phyloP scores from a whole-genome alignment of 2,797 vertebrate species.

The Pseudochirops corinnae region DNA sequence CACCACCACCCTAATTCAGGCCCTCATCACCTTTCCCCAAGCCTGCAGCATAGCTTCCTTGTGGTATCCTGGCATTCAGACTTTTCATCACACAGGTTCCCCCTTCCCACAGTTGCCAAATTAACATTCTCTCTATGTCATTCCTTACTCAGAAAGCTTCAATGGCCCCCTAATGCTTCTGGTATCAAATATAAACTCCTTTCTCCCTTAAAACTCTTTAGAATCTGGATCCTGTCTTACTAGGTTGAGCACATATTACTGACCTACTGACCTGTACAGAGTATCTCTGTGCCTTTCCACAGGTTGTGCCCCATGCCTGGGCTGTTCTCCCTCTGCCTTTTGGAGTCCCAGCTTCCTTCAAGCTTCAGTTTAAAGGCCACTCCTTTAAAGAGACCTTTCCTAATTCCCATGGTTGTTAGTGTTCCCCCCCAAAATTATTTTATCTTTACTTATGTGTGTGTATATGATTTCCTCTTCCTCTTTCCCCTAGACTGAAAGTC shows the following conservation, averaged over 20 bases:
- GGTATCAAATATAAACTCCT: neutral
- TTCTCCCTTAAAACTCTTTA: neutral
- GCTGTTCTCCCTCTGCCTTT: neutral
- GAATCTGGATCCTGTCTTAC: neutral
- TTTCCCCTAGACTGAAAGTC: neutral
- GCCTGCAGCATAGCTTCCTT: neutral
- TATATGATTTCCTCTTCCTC: neutral
- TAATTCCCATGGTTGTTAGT: neutral
- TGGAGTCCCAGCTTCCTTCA: neutral
- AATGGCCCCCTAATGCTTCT: neutral
- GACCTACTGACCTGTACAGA: no score
- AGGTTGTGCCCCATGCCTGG: neutral
- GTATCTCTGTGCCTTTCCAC: neutral
- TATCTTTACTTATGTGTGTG: neutral
- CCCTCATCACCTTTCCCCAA: neutral
- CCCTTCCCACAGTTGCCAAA: neutral
- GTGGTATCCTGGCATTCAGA: neutral
- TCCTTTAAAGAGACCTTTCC: neutral
- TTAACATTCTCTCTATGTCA: neutral
- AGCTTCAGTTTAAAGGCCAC: neutral
- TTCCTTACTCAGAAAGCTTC: neutral
- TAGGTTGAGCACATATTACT: neutral
- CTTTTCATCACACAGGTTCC: neutral
- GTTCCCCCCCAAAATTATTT: neutral
- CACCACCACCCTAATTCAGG: neutral